These are phyloP conservation scores for Agrypnia vestita DNA, from an alignment of 1,140 invertebrate genomes.

Conservation along the genomic window DNA sequence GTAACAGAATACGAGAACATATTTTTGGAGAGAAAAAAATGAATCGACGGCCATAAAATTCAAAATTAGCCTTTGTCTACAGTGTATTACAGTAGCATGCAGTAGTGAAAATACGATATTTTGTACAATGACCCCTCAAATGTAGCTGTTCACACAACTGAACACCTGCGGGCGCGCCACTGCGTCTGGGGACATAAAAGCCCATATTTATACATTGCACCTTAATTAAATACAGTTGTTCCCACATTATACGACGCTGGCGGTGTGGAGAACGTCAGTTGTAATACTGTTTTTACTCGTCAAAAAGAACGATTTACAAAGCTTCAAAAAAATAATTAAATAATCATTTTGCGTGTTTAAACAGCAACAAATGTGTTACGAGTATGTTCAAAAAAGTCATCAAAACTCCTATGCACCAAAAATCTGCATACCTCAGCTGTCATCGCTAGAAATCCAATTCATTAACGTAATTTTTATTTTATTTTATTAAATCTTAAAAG, in stretches of 20 bases:
- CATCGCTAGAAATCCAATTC: too few species aligned
- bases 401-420: too few species aligned
- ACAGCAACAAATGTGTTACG: too few species aligned
- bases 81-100: background rate
- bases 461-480: too few species aligned
- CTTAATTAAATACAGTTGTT: slow-evolving; percentile 27
- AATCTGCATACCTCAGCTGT: too few species aligned
- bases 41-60: background rate
- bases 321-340: too few species aligned
- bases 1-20: too few species aligned
- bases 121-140: slow-evolving; percentile 23
- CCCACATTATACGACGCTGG: background rate
- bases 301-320: too few species aligned
- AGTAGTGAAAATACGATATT: slow-evolving; percentile 4
- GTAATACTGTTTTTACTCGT: background rate
- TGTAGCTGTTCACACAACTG: background rate
- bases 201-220: slow-evolving; percentile 9
- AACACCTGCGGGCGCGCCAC: slow-evolving; percentile 28
- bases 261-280: background rate
- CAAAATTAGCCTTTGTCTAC: background rate
- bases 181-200: background rate
- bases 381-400: too few species aligned
- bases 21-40: too few species aligned
- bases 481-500: too few species aligned
- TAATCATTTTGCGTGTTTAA: too few species aligned